Evolutionary conservation across 2,797 vertebrate species (phyloP).

Genomic region (Sebastes miniatus): DNA sequence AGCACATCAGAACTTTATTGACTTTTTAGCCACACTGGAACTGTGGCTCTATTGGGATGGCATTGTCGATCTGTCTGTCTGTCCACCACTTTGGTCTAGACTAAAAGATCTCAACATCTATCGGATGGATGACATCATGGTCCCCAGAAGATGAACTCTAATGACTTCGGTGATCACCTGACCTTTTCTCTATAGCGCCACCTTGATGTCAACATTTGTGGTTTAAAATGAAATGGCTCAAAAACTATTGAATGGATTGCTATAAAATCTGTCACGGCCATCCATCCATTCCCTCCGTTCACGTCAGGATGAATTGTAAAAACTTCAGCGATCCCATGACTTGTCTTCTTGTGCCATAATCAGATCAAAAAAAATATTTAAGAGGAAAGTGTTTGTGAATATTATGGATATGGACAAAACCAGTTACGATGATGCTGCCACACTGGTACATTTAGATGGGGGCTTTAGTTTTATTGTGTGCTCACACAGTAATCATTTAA

Average conservation of each 20-base stretch:
- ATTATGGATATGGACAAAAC: not conserved
- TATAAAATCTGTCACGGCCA: too few species aligned
- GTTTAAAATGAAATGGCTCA: not conserved
- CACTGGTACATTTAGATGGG: too few species aligned
- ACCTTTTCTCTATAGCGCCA: not conserved
- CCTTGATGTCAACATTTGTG: not conserved
- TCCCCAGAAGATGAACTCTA: too few species aligned
- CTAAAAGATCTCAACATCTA: not conserved
- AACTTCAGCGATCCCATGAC: not conserved
- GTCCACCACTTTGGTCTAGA: not conserved
- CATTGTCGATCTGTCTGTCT: not conserved
- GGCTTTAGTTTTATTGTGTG: not conserved
- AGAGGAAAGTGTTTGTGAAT: not conserved
- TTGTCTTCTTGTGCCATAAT: not conserved
- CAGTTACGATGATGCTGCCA: not conserved
- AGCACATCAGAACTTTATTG: not conserved
- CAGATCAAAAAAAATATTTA: not conserved
- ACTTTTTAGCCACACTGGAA: not conserved
- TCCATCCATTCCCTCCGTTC: not conserved
- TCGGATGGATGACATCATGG: not conserved
- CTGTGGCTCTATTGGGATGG: not conserved
- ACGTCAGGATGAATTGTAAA: not conserved
- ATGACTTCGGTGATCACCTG: too few species aligned
- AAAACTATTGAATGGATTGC: not conserved
- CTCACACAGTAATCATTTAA: not conserved